Conservation (phyloP, 2,797 vertebrate species). For the Alca torda region DNA sequence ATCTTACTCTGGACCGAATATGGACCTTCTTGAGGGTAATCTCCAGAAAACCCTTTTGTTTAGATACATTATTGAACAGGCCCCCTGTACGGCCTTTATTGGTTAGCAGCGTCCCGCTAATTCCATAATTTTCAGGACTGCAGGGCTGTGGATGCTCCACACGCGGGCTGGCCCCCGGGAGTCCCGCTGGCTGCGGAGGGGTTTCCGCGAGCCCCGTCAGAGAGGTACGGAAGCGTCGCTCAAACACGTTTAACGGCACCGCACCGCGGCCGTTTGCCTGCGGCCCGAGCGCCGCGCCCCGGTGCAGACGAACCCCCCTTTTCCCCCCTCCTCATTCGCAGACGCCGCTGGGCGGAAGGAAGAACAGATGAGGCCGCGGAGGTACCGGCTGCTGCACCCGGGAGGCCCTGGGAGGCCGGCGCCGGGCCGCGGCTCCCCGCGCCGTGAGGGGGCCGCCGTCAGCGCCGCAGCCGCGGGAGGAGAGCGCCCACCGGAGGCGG, state of each 20-base stretch:
- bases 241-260: too few species aligned
- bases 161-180: accelerated
- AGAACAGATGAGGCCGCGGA: neutral
- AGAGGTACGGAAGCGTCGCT: accelerated
- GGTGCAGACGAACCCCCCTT: neutral
- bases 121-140: accelerated
- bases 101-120: neutral
- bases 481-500: neutral
- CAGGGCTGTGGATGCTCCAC: accelerated
- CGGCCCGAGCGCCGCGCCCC: neutral
- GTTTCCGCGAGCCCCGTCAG: accelerated
- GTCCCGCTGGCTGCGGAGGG: accelerated
- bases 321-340: too few species aligned
- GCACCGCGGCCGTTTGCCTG: too few species aligned
- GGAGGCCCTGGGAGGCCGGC: neutral
- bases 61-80: accelerated
- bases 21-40: accelerated
- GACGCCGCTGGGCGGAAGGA: neutral
- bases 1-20: neutral
- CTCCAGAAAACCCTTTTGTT: neutral
- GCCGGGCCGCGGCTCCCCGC: neutral
- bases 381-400: neutral
- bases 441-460: neutral
- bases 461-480: neutral
- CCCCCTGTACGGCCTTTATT: neutral